A percentile compares a stretch with the other conserved stretches of the same genome.
Conservation (phyloP, 2,888 invertebrate species). For the Pseudococcus longispinus region DNA sequence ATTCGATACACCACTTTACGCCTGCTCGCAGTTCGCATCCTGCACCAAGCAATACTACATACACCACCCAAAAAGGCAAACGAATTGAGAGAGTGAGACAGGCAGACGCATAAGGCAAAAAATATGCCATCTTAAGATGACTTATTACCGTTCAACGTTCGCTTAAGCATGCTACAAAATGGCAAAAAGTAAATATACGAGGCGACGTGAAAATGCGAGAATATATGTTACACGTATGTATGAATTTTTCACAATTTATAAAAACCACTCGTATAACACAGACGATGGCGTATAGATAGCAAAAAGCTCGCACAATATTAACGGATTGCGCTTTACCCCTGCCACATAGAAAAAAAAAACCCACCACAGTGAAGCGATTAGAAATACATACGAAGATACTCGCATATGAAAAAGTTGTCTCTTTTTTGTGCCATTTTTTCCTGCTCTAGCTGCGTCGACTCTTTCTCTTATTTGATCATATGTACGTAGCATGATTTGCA, state of each 20-base stretch:
- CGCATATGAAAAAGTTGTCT: not conserved
- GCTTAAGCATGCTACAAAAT: conserved; percentile 17
- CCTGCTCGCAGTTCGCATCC: not conserved
- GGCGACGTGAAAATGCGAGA: not conserved
- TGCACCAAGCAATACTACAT: not conserved
- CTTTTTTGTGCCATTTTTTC: too few species aligned
- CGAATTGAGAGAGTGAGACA: not conserved
- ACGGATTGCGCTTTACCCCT: not conserved
- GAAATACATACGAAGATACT: not conserved
- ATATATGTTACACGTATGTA: not conserved
- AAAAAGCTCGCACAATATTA: conserved; percentile 17
- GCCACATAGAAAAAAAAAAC: not conserved
- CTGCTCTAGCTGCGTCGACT: not conserved
- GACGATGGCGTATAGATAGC: not conserved
- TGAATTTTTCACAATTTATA: conserved; percentile 6
- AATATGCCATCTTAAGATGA: conserved; percentile 28
- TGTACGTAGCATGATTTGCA: not conserved
- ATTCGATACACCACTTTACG: not conserved
- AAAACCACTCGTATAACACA: not conserved
- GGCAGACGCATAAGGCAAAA: not conserved
- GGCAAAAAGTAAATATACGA: conserved; percentile 9
- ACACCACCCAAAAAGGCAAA: not conserved
- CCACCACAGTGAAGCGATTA: not conserved
- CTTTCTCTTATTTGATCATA: not conserved
- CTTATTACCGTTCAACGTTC: conserved; percentile 23